Base-by-base conservation (phyloP, 2,113 vertebrate genomes). In the Tychaedon coryphoeus region DNA sequence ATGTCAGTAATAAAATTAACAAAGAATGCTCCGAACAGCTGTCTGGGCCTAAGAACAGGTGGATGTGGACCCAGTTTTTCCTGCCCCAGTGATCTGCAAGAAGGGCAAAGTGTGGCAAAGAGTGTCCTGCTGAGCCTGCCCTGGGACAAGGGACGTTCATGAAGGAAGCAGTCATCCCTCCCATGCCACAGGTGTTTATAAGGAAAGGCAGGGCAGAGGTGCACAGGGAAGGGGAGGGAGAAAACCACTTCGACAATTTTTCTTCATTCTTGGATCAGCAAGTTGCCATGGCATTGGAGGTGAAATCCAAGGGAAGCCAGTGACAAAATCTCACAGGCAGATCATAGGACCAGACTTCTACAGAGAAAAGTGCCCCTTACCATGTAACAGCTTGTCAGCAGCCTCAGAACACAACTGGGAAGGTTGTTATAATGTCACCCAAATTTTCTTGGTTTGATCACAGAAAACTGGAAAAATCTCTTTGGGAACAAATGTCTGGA, bases 241-340 rank as follows among this genome's bases (percentile, higher is more conserved):
- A 25, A 38, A 4, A 24, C 0, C 5, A 36, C 7, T 54, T 87
- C 2, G 1, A 33, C 14, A 42, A 2, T 8, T 43, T 51, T 82
- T 85, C 31, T 83, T 31, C 31, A 6, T 66, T 86, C 34, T 42
- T 62, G 50, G 10, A 34, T 31, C 50, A 43, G 38, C 51, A 86
- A 33, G 22, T 31, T 69, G 40, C 31, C 45, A 23, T 12, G 47
- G 47, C 14, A 6, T 22, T 70, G 28, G n/a, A 17, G 19, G 25
- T 45, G 28, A 75, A 92, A 82, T 73, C 42, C 67, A 67, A 45
- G 16, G 13, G 75, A 90, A 86, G 40, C 19, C 64, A 29, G 13
- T 25, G 50, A 45, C 38, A 88, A 75, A 78, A 45, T 83, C 31
- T 56, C 15, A 1, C 12, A 19, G 51, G 43, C 20, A 56, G 57